phyloP scores from a whole-genome alignment of 2,888 invertebrate genomes.

The Deilephila porcellus region DNA sequence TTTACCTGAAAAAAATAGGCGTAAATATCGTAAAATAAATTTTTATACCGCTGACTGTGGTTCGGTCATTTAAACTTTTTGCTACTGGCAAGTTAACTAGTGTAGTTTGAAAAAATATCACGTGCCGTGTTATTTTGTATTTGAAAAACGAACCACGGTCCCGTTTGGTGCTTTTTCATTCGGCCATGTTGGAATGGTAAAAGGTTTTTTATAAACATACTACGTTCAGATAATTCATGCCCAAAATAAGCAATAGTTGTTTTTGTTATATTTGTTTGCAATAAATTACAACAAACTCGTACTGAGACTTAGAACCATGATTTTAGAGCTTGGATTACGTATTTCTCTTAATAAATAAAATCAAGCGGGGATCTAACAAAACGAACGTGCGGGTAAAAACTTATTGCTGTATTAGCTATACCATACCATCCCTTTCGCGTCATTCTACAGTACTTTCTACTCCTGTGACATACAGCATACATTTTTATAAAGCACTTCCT shows the following conservation, averaged over 20 bases:
- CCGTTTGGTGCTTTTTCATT: conserved; percentile 16
- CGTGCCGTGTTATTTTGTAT: conserved; percentile 16
- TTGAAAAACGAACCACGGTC: conserved; percentile 25
- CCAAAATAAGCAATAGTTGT: neutral
- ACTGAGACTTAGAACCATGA: too few relatives aligned
- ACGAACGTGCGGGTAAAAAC: too few relatives aligned
- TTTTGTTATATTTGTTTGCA: neutral
- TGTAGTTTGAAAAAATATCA: conserved; percentile 23
- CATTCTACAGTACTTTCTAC: too few relatives aligned
- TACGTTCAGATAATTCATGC: neutral
- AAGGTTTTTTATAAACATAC: neutral
- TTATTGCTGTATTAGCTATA: too few relatives aligned
- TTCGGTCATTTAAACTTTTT: conserved; percentile 16
- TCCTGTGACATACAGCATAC: too few relatives aligned
- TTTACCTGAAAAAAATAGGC: too few relatives aligned
- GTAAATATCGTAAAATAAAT: conserved; percentile 19
- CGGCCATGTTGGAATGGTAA: neutral
- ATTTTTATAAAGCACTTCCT: too few relatives aligned
- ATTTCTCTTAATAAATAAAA: too few relatives aligned
- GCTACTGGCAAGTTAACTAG: conserved; percentile 21
- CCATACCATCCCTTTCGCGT: too few relatives aligned
- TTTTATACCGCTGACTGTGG: conserved; percentile 12
- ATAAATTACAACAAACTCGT: neutral
- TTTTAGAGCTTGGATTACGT: too few relatives aligned
- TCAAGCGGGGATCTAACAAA: too few relatives aligned